These are phyloP conservation scores for Harpalus rubripes DNA, from an alignment of 2,888 invertebrate species.

Conservation along the genomic window DNA sequence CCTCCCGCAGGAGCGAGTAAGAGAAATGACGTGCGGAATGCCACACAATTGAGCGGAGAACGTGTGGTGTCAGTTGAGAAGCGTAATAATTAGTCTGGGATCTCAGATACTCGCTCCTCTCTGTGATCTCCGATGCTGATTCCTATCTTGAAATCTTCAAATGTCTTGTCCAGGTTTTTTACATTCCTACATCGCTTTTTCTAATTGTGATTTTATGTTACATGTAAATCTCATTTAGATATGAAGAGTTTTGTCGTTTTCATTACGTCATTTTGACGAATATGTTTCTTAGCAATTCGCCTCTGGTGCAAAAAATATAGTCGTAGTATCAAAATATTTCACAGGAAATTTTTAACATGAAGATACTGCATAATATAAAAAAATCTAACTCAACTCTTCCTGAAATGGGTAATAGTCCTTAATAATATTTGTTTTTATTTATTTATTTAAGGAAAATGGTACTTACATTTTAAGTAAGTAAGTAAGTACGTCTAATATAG, in stretches of 20 bases:
- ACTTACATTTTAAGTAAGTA: too few species aligned
- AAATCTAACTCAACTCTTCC: too few species aligned
- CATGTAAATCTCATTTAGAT: constrained; percentile 27
- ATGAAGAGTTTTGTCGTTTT: background rate
- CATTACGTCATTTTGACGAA: background rate
- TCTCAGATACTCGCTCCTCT: constrained; percentile 5
- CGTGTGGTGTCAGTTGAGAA: constrained; percentile 52
- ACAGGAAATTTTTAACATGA: too few species aligned
- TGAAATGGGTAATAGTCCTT: too few species aligned
- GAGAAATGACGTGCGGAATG: constrained; percentile 55
- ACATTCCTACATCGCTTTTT: constrained; percentile 26
- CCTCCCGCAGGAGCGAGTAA: background rate
- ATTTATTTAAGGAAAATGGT: too few species aligned
- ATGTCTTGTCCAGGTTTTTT: constrained; percentile 30
- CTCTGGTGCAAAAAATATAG: background rate
- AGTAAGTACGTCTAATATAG: too few species aligned
- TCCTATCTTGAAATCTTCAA: constrained; percentile 43
- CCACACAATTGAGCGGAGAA: constrained; percentile 47
- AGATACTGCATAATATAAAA: too few species aligned
- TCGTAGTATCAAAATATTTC: too few species aligned
- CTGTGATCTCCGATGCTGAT: constrained; percentile 26
- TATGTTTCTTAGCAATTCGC: background rate
- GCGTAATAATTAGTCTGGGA: constrained; percentile 54
- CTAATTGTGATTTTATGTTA: constrained; percentile 45
- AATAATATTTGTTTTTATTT: too few species aligned